These are phyloP conservation scores for Labeo rohita DNA, from an alignment of 2,113 vertebrate species.

Conservation along the genomic window DNA sequence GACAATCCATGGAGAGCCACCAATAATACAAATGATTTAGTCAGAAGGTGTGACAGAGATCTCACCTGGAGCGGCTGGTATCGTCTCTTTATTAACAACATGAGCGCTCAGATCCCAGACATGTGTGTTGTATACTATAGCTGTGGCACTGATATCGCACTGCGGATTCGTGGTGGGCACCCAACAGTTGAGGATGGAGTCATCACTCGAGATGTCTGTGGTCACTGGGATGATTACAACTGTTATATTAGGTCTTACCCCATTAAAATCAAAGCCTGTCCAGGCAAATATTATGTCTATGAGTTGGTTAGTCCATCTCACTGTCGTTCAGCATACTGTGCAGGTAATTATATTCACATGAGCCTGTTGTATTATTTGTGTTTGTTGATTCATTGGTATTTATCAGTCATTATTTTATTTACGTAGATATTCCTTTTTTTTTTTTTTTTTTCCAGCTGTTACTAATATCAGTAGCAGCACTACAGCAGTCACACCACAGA, in stretches of 20 bases:
- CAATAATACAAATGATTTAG: too few species aligned
- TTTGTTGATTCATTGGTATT: background rate
- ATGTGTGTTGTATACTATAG: slow-evolving; percentile 8
- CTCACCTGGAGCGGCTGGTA: background rate
- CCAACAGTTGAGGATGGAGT: background rate
- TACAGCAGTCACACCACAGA: background rate
- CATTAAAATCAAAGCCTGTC: too few species aligned
- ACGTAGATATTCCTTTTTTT: too few species aligned
- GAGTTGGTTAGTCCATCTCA: background rate
- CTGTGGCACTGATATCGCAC: slow-evolving; percentile 12
- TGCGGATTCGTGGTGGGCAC: slow-evolving; percentile 1
- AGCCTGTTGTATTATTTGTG: background rate
- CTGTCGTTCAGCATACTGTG: slow-evolving; percentile 40
- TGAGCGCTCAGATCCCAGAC: slow-evolving; percentile 34
- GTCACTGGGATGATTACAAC: background rate
- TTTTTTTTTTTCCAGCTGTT: background rate
- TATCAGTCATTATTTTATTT: background rate
- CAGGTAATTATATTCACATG: slow-evolving; percentile 31
- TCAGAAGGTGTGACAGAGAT: too few species aligned
- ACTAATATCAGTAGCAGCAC: background rate
- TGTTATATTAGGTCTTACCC: background rate
- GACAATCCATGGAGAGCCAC: slow-evolving; percentile 12
- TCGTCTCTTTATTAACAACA: background rate
- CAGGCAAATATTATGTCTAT: background rate
- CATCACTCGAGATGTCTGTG: background rate